A percentile compares a stretch with the other conserved stretches of the same genome.
Evolutionary conservation across 2,113 vertebrate genomes (phyloP).

Genomic region (Lutjanus erythropterus): DNA sequence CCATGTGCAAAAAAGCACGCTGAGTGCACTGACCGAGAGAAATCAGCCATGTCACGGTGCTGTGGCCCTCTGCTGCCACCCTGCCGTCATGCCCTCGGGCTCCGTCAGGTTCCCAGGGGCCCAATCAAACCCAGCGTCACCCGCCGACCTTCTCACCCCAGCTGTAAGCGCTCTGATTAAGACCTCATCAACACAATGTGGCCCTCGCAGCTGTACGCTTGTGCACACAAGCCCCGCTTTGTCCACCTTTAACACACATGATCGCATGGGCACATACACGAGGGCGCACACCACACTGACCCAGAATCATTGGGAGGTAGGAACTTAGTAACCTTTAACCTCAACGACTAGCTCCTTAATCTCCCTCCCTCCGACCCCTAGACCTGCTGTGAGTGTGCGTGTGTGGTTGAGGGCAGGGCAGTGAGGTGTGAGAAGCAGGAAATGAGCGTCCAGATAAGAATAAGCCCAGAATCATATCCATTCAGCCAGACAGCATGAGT

Average conservation of each 20-base stretch:
- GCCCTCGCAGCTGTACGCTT: conserved; percentile 67
- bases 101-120: conserved; percentile 72
- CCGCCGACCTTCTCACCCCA: conserved; percentile 76
- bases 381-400: conserved; percentile 34
- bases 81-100: conserved; percentile 57
- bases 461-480: conserved; percentile 75
- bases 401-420: conserved; percentile 58
- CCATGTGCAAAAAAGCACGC: conserved; percentile 42
- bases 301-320: conserved; percentile 55
- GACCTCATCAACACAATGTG: conserved; percentile 76
- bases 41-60: conserved; percentile 57
- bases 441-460: conserved; percentile 82
- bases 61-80: conserved; percentile 52
- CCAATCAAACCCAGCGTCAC: conserved; percentile 78
- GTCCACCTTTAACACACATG: conserved; percentile 60
- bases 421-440: conserved; percentile 84
- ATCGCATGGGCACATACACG: conserved; percentile 34
- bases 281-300: conserved; percentile 53
- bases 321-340: conserved; percentile 74
- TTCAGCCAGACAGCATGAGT: conserved; percentile 72
- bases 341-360: conserved; percentile 70
- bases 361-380: conserved; percentile 50
- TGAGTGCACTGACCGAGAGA: conserved; percentile 63
- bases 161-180: conserved; percentile 83
- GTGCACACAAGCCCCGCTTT: conserved; percentile 69